Conservation (phyloP, 2,797 vertebrate species). For the Onychomys arenicola region DNA sequence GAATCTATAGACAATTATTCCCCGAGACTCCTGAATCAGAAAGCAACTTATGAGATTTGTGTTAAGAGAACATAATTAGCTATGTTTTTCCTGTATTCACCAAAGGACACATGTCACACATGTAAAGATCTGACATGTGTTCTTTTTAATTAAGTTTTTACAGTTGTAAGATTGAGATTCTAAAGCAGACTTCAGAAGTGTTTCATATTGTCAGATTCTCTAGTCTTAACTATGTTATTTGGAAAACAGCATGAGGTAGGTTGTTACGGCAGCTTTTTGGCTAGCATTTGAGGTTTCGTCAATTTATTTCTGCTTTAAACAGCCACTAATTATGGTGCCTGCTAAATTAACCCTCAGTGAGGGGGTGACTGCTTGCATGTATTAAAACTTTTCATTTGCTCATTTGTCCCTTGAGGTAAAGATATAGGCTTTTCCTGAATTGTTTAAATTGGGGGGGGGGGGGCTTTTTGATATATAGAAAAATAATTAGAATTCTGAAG, state of each 20-base stretch:
- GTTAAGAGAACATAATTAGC: constrained; percentile 36
- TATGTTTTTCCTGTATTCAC: background rate
- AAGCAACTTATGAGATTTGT: constrained; percentile 47
- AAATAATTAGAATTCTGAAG: constrained; percentile 39
- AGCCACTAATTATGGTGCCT: constrained; percentile 71
- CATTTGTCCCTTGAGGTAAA: constrained; percentile 45
- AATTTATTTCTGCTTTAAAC: constrained; percentile 76
- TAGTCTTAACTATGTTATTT: constrained; percentile 76
- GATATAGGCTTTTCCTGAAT: background rate
- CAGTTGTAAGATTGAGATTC: constrained; percentile 48
- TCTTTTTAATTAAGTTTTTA: constrained; percentile 51
- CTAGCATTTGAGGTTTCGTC: constrained; percentile 71
- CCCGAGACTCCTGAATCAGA: background rate
- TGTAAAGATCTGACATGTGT: constrained; percentile 37
- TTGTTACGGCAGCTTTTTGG: constrained; percentile 78
- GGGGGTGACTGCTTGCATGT: constrained; percentile 49
- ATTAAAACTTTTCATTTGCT: constrained; percentile 56
- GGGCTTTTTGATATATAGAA: background rate
- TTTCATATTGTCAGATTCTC: constrained; percentile 61
- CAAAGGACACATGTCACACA: constrained; percentile 30
- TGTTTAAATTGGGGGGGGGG: constrained; percentile 49
- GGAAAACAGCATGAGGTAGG: constrained; percentile 74
- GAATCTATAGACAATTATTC: background rate
- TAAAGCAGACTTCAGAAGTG: constrained; percentile 62
- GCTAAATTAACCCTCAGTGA: constrained; percentile 73